Evolutionary conservation across 2,797 vertebrate species (phyloP), one percentile per base, ranked within the genome.

Genomic region (Clarias laeviceps): DNA sequence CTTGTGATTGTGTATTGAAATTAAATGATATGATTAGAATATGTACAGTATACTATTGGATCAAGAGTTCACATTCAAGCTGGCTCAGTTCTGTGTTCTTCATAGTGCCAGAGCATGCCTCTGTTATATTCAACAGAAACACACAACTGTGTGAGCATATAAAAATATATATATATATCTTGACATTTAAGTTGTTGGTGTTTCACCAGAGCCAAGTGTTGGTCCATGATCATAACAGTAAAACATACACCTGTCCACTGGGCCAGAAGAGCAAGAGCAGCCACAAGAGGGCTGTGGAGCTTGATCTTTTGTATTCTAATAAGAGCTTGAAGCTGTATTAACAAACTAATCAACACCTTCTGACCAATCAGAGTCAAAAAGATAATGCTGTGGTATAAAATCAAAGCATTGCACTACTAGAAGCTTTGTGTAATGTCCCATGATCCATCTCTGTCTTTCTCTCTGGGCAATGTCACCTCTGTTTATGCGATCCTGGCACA

Each of bases 391-490:
- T n/a, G 11, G 11, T 79, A 14, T 59, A 78, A 78, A 14, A 24
- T 78, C 22, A 22, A 12, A 24, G 3, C 9, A 61, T 12, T 59
- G 27, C 5, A 24, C 22, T 64, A 32, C n/a, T 54, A 34, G 70
- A 62, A 54, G 6, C 82, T 1, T 20, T 54, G n/a, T 50, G 34
- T 22, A 7, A 62, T 32, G 6, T 6, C 15, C 80, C 61, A n/a
- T 45, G 32, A 40, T 18, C 20, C 20, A 27, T n/a, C n/a, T 29
- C 64, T 82, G 59, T 62, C 65, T 54, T 57, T 69, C 27, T 82
- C 70, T 82, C 54, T 80, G 72, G 59, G 78, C 84, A 91, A 91
- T 87, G 90, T 91, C 91, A 91, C 90, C 90, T 88, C 82, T 84
- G 87, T 69, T 88, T 84, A 59, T 76, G 79, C 85, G 70, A 77